Percentiles rank a stretch among this genome's conserved stretches.
Evolutionary conservation across 1,140 invertebrate genomes (phyloP).

Genomic region (Drosophila lini): DNA sequence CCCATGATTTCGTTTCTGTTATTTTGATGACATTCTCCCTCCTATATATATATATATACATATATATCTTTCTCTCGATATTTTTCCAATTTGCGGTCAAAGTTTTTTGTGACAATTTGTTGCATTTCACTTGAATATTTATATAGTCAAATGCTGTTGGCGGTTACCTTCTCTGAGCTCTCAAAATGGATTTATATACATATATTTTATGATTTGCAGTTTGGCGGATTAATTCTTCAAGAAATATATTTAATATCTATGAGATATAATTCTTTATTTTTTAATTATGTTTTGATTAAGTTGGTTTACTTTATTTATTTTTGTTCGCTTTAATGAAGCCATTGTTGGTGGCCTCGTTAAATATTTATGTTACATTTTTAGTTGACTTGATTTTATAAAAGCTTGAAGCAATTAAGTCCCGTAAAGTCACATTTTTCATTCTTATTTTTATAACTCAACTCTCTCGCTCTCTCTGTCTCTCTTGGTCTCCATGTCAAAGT

Average conservation of each 20-base stretch:
- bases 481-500: background rate
- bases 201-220: slow-evolving; percentile 10
- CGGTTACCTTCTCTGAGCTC: slow-evolving; percentile 5
- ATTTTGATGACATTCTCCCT: slow-evolving; percentile 1
- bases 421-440: slow-evolving; percentile 18
- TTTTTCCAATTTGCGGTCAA: slow-evolving; percentile 14
- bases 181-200: background rate
- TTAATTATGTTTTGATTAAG: background rate
- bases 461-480: background rate
- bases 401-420: background rate
- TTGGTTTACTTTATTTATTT: background rate
- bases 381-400: background rate
- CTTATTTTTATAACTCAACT: slow-evolving; percentile 13
- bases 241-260: background rate
- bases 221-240: background rate
- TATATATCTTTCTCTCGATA: background rate
- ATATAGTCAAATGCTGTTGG: background rate
- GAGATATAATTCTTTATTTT: background rate
- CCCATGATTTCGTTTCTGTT: slow-evolving; percentile 1
- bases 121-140: slow-evolving; percentile 12
- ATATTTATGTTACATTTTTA: slow-evolving; percentile 6
- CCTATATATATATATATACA: background rate
- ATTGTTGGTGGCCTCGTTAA: background rate
- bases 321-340: too few relatives aligned
- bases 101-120: slow-evolving; percentile 1